phyloP scores from a whole-genome alignment of 2,797 vertebrate genomes.

The Sciurus vulgaris region DNA sequence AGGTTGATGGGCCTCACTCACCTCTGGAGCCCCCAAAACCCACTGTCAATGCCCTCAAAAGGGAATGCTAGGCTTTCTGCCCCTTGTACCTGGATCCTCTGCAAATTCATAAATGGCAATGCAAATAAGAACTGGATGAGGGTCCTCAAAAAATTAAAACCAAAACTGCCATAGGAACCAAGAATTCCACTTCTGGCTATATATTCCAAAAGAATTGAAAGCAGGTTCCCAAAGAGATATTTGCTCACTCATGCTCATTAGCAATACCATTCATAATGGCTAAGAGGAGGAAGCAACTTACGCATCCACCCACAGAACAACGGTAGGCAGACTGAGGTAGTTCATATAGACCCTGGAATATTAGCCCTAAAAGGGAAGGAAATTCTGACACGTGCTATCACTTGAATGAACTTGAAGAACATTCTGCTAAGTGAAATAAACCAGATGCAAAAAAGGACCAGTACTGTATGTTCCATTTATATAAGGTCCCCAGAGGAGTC shows the following conservation, averaged over 20 bases:
- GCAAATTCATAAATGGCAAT: neutral
- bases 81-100: neutral
- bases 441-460: neutral
- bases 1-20: neutral
- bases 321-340: neutral
- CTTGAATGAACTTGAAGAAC: neutral
- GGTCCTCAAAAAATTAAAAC: neutral
- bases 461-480: neutral
- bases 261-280: neutral
- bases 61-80: neutral
- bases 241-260: neutral
- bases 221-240: neutral
- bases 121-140: neutral
- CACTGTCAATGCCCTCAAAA: neutral
- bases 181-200: neutral
- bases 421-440: neutral
- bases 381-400: neutral
- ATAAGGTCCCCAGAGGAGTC: no score
- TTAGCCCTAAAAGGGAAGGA: neutral
- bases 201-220: neutral
- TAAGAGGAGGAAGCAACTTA: neutral
- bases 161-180: neutral
- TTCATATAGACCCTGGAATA: neutral
- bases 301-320: neutral
- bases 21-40: neutral